Base-by-base conservation (phyloP, 2,113 vertebrate genomes). In the Otolemur garnettii region DNA sequence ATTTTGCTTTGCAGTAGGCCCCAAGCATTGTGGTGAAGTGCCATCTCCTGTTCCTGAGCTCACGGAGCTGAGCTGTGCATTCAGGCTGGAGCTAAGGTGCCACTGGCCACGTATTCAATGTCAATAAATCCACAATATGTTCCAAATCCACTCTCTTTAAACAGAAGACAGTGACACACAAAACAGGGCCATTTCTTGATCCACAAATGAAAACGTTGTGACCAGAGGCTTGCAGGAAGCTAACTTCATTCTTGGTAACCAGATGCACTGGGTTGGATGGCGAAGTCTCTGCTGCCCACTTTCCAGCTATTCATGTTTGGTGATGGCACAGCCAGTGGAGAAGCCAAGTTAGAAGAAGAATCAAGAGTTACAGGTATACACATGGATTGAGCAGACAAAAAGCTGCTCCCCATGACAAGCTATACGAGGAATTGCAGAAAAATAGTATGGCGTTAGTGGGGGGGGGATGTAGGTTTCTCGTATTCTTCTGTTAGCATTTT, bases 401-500 rank as follows among this genome's bases (percentile, higher is more conserved):
- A 80, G 50, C 2, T 26, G 62, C 15, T 19, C 7, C 11, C 15
- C 22, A 0, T 18, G 68, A 57, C 22, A 45, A 92, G n/a, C 81
- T 93, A 92, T 88, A 30, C 53, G 90, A 78, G 53, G 13, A 81
- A 82, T 75, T 19, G 42, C 35, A 62, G 57, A 53, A 33, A n/a
- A 33, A 17, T 0, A 85, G n/a, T 50, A 30, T 24, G 78, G 81
- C 2, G 10, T 35, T 11, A 1, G 10, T 78, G 42, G 15, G 13
- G 21, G 18, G 38, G 38, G 38, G 38, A 35, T 38, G 28, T 2
- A 28, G 66, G 9, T 45, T 90, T 86, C 35, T n/a, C 42, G 71
- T 45, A 72, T 78, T 33, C 50, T 59, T 93, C 71, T 33, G 59
- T 89, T 91, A 50, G 24, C 30, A 45, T 90, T 92, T 95, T 59